Base-by-base conservation (phyloP, 2,888 invertebrate genomes). In the Drosophila greeni region DNA sequence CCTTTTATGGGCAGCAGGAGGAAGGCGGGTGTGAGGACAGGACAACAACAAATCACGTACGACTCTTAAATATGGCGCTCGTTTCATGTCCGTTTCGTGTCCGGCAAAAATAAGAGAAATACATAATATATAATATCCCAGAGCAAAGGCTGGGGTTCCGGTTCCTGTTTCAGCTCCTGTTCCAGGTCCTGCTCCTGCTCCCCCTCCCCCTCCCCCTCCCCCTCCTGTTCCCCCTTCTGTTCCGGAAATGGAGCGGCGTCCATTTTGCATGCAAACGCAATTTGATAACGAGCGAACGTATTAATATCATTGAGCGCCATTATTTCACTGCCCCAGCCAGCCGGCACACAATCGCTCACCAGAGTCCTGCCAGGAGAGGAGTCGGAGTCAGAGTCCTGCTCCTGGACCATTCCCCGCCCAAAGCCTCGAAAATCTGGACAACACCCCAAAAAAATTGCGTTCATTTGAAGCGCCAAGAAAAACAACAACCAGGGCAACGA, bases 201-300 rank as follows among this genome's bases (percentile, higher is more conserved):
- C 26, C 8, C 8, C 9, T 43, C 18, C 45, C n/a, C 7, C 26
- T 26, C 8, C 9, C 26, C 18, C 45, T n/a, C 16, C 24, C 8
- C 14, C 2, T 37, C 5, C 18, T 5, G 16, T 8, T 26, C 7
- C 26, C 8, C 8, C 9, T 43, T 14, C 45, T 45, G 42, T 31
- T 47, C 33, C 33, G 42, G 64, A 73, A 56, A 51, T 47, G 52
- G 59, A 55, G 51, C 65, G 59, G 43, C 78, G 85, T 85, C 85
- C 85, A 84, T 86, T 85, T 82, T 69, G 76, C 75, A 85, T 84
- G 85, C 73, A 74, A 84, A 76, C 75, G 82, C 85, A 79, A 86
- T 86, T 86, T 86, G 86, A 86, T 86, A 86, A 86, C 86, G 86
- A 86, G 86, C 84, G 86, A 86, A 86, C 85, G 75, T 85, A 86